Evolutionary conservation across 1,140 invertebrate genomes (phyloP).

Genomic region (Bombus ignitus): DNA sequence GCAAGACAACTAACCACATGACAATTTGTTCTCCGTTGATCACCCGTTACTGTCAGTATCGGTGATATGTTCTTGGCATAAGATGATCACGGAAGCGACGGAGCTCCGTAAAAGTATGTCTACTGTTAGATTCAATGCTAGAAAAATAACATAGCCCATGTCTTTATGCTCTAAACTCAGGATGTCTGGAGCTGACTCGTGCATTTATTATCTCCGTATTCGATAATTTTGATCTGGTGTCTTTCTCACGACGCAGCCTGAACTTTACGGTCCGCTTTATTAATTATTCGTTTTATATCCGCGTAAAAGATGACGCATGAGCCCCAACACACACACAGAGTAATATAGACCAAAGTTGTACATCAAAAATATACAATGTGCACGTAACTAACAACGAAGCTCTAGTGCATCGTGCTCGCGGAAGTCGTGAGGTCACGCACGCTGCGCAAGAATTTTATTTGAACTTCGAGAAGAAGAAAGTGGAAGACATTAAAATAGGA

Average conservation of each 20-base stretch:
- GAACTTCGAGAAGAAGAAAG: neutral
- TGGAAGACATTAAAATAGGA: neutral
- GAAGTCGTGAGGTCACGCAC: neutral
- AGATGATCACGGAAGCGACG: constrained; percentile 42
- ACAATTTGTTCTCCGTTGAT: constrained; percentile 55
- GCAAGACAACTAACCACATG: constrained; percentile 48
- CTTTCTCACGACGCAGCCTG: neutral
- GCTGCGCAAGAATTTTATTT: neutral
- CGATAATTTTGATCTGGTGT: too few species aligned
- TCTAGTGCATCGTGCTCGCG: neutral
- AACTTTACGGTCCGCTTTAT: neutral
- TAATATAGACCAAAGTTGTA: neutral
- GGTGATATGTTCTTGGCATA: constrained; percentile 26
- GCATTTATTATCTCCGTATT: too few species aligned
- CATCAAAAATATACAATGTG: neutral
- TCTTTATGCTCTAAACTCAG: neutral
- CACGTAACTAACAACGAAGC: too few species aligned
- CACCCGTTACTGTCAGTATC: constrained; percentile 52
- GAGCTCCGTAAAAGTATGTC: neutral
- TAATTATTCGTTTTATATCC: too few species aligned
- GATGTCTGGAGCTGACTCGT: neutral
- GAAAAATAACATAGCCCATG: neutral
- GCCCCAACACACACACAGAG: neutral
- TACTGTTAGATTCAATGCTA: neutral
- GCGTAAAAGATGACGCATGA: too few species aligned